These are phyloP conservation scores for Cheilosia pagana DNA, from an alignment of 2,888 invertebrate genomes.

Conservation along the genomic window DNA sequence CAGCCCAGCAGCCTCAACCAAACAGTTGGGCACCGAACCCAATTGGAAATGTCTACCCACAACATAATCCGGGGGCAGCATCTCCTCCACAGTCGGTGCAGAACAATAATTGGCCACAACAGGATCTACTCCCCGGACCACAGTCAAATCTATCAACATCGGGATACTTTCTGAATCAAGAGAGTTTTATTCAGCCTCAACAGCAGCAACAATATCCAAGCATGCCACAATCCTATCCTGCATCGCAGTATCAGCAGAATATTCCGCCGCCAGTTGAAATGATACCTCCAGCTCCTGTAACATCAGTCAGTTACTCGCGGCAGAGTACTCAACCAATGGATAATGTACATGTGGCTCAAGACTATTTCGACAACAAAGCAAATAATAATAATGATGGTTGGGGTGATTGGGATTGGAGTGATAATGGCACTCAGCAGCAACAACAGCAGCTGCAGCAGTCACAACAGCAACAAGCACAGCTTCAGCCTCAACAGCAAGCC, in stretches of 20 bases:
- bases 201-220: conserved; percentile 35
- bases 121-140: conserved; percentile 25
- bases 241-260: conserved; percentile 48
- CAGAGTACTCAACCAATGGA: conserved; percentile 68
- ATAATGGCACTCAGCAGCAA: conserved; percentile 70
- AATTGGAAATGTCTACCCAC: conserved; percentile 40
- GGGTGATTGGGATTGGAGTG: conserved; percentile 82
- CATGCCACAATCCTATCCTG: conserved; percentile 53
- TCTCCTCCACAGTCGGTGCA: conserved; percentile 6
- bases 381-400: conserved; percentile 80
- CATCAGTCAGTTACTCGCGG: conserved; percentile 53
- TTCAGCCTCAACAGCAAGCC: no score
- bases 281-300: conserved; percentile 1
- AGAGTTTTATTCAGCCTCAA: conserved; percentile 62
- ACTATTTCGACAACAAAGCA: conserved; percentile 70
- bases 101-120: conserved; percentile 52
- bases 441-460: conserved; percentile 32
- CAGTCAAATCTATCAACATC: conserved; percentile 33
- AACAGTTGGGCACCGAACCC: conserved; percentile 56
- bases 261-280: conserved; percentile 28
- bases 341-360: conserved; percentile 46
- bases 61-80: conserved; percentile 33
- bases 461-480: conserved; percentile 40
- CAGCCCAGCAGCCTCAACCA: conserved; percentile 42
- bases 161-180: conserved; percentile 68